Base-by-base conservation (phyloP, 2,113 vertebrate genomes). In the Hippocampus abdominalis region DNA sequence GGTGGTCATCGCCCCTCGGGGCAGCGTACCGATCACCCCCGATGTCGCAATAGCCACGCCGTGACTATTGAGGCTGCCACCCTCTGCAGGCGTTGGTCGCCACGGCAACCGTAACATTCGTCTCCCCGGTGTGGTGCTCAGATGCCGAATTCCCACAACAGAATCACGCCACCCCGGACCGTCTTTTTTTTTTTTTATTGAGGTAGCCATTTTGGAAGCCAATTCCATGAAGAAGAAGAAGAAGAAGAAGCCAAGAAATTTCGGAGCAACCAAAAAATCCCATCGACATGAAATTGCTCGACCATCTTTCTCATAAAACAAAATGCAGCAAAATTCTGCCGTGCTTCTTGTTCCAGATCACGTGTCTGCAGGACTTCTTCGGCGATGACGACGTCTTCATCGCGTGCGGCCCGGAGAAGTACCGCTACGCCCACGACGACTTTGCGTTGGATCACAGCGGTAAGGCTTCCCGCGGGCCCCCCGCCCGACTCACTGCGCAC, bases 311-410 rank as follows among this genome's bases (percentile, higher is more conserved):
- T 36, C 32, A 6, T 5, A 36, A 36, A 36, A 36, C 32, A 36
- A 36, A 1, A 54, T 10, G 21, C 8, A 8, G 2, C 9, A 23
- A 54, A 13, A 25, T 27, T 4, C 5, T 12, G n/a, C 11, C n/a
- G 23, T 44, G 20, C 61, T 70, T 13, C n/a, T 39, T 56, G 65
- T 73, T 87, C 4, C 81, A 98, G 97, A 93, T 98, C 49, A 94
- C 91, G 10, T 94, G 95, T 82, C 91, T 99, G 84, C 97, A 98
- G 88, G 97, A 99, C 74, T 98, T 99, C 87, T 99, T 99, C 69
- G 95, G 95, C n/a, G 96, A 98, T 5, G 97, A 98, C 27, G 97
- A 99, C 2, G 97, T 99, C 72, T 99, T 98, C 80, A 95, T 99
- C 70, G 97, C 97, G 0, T 98, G 97, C 8, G 97, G 97, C 23